Base-by-base conservation (phyloP, 1,140 invertebrate genomes). In the Aplysia californica region DNA sequence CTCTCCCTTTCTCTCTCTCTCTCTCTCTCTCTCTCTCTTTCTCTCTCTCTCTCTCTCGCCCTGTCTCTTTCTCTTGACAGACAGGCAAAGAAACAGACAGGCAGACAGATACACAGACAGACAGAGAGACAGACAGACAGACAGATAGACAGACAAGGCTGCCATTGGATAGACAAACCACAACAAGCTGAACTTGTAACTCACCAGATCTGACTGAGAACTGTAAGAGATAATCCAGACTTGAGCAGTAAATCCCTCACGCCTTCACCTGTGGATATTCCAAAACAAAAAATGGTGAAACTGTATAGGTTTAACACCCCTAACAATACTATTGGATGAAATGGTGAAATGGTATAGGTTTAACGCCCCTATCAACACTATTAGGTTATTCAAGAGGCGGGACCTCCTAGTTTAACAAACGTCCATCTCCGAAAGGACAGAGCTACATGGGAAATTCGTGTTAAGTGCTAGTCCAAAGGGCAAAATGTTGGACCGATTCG, bases 81-180 rank as follows among this genome's bases (percentile, higher is more conserved):
- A 38, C 21, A 38, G 23, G 3, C 21, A 6, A 35, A 35, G 31
- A 59, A 26, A 35, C 21, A 36, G 39, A 33, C 23, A 71, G 41
- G 33, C 6, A 73, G 15, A n/a, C n/a, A 39, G 20, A 56, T n/a
- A 38, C 26, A 38, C n/a, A 73, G 56, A 56, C n/a, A 71, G 69
- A 71, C 2, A 58, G 50, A 55, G 44, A 29, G 67, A 15, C 20
- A 41, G 2, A 39, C 2, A n/a, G 35, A 23, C 3, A 36, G 21
- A 71, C 29, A 58, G 50, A 71, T n/a, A 71, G 44, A 55, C 26
- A 35, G 44, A 35, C 26, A 56, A 23, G 38, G 38, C 18, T 3
- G 67, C 39, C 36, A 69, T 21, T 3, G 39, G 26, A 33, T 41
- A 10, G 23, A 39, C 39, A 21, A 10, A 15, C 6, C 20, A 26